Evolutionary conservation across 2,113 vertebrate genomes (phyloP).

Genomic region (Serilophus lunatus): DNA sequence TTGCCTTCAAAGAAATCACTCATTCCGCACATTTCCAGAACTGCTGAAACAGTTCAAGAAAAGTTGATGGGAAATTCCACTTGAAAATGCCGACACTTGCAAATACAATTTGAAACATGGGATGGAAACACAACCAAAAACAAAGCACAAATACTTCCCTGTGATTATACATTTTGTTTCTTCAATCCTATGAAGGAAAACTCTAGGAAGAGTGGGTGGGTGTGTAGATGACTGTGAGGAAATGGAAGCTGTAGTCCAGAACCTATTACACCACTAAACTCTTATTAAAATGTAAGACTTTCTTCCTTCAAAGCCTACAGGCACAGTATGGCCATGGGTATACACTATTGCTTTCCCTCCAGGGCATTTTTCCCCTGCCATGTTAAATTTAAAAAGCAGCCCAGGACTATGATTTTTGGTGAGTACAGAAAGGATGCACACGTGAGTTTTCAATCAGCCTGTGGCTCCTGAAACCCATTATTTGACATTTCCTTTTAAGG

Average conservation of each 20-base stretch:
- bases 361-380: neutral
- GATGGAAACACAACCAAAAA: neutral
- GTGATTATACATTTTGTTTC: neutral
- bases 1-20: neutral
- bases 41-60: neutral
- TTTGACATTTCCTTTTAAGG: neutral
- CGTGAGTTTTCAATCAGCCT: neutral
- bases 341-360: neutral
- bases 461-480: neutral
- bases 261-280: neutral
- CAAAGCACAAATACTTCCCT: neutral
- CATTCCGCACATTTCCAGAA: neutral
- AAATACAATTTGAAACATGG: neutral
- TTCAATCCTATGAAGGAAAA: neutral
- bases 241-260: neutral
- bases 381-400: neutral
- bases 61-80: conserved; percentile 29
- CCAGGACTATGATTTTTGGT: neutral
- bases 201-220: neutral
- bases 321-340: neutral
- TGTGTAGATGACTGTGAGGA: neutral
- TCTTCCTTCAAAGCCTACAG: neutral
- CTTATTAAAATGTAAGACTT: neutral
- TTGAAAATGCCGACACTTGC: conserved; percentile 15
- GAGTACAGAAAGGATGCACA: neutral